Conservation (phyloP, 2,113 vertebrate species). For the Plestiodon gilberti region DNA sequence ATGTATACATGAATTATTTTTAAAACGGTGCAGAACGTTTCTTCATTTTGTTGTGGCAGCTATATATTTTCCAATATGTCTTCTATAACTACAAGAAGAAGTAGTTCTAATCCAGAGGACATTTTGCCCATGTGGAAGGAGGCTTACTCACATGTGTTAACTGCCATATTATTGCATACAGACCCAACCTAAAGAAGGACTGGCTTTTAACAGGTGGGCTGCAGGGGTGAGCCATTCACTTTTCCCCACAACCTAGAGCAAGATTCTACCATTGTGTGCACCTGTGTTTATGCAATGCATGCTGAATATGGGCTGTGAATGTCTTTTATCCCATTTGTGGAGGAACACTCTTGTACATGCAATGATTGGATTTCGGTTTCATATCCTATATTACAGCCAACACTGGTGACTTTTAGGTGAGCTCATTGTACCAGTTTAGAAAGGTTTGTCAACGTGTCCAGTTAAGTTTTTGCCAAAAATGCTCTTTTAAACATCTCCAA, state of each 20-base stretch:
- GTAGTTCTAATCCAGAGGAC: neutral
- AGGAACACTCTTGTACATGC: slow-evolving; percentile 8
- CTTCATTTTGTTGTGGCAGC: neutral
- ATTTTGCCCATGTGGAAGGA: neutral
- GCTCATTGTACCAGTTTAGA: slow-evolving; percentile 50
- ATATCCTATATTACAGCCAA: slow-evolving; percentile 44
- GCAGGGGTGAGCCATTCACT: neutral
- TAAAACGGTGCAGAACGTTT: neutral
- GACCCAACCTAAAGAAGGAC: neutral
- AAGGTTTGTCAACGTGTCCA: slow-evolving; percentile 61
- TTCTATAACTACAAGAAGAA: slow-evolving; percentile 32
- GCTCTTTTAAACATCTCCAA: slow-evolving; percentile 73
- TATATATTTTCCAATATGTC: too few species aligned
- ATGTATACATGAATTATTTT: neutral
- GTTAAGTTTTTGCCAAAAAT: slow-evolving; percentile 57
- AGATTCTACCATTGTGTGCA: neutral
- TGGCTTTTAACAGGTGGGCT: neutral
- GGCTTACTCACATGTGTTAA: neutral
- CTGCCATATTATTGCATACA: neutral
- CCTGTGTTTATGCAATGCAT: neutral
- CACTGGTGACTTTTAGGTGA: slow-evolving; percentile 53
- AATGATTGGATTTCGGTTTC: slow-evolving; percentile 48
- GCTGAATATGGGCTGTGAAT: neutral
- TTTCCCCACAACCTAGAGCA: neutral
- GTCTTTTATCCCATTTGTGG: slow-evolving; percentile 4